Evolutionary conservation across 1,140 invertebrate species (phyloP).

Genomic region (Pseudomyrmex sp.): DNA sequence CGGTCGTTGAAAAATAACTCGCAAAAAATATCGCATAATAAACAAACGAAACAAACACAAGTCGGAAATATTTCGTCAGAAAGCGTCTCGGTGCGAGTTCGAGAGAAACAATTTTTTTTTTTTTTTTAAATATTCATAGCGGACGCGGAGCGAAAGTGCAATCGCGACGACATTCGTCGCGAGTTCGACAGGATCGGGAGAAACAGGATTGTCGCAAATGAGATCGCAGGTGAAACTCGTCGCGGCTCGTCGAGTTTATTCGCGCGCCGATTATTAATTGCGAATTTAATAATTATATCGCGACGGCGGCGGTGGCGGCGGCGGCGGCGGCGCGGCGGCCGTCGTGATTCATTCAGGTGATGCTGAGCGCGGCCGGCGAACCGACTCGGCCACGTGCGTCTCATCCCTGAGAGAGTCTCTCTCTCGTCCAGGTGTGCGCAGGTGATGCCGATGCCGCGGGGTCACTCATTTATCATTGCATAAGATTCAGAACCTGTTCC

Average conservation of each 20-base stretch:
- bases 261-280: conserved; percentile 47
- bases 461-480: conserved; percentile 83
- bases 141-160: not conserved
- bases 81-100: too few species aligned
- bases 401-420: conserved; percentile 29
- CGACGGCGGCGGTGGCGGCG: not conserved
- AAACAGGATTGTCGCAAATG: not conserved
- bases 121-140: too few species aligned
- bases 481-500: conserved; percentile 83
- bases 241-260: not conserved
- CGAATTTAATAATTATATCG: conserved; percentile 45
- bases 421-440: conserved; percentile 66
- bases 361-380: conserved; percentile 24
- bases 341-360: conserved; percentile 59
- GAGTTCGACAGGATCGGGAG: not conserved
- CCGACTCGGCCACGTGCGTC: not conserved
- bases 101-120: too few species aligned
- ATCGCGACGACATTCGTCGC: too few species aligned
- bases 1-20: not conserved
- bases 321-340: not conserved
- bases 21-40: not conserved
- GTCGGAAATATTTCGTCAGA: too few species aligned
- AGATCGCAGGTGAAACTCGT: not conserved
- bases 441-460: conserved; percentile 68
- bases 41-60: too few species aligned